Base-by-base conservation (phyloP, 2,888 invertebrate genomes). In the Hipparchia semele region DNA sequence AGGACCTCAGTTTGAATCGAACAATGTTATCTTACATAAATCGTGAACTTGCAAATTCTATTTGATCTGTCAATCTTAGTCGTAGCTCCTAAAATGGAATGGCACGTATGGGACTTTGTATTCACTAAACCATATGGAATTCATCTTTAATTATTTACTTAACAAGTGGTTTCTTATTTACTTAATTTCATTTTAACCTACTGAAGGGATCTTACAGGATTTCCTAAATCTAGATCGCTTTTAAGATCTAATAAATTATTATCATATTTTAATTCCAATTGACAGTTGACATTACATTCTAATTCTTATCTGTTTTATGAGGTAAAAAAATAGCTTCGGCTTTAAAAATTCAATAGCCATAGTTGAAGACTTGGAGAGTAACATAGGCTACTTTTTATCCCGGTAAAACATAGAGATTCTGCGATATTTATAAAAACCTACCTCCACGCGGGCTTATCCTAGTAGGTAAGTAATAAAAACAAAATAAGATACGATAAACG, bases 91-190 rank as follows among this genome's bases (percentile, higher is more conserved):
- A 62, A 65, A 51, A 73, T 64, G 68, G 70, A 73, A 68, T 71
- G 73, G 70, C 13, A 68, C 65, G 72, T 73, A 73, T 8, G 68
- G 67, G 56, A 69, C 68, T 71, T 72, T 60, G 69, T 66, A 72
- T 69, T 65, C 51, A 53, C 33, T 13, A 23, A 65, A 65, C 65
- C 53, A 33, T 39, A 23, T 6, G 12, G 51, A 60, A 12, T 10
- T 58, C 13, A 23, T 8, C 58, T 58, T 13, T 58, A 13, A 2
- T 2, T 23, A 58, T 8, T 7, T 58, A 58, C 58, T 6, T 8
- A 7, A 8, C 58, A 8, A n/a, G 7, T 56, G 13, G 13, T 56
- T 56, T 13, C 56, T 23, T 12, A 3, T 58, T 58, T 58, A 1
- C 53, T 53, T 46, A 4, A 53, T 53, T 10, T 53, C 10, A 9